A percentile compares a stretch with the other conserved stretches of the same genome.
Evolutionary conservation across 2,797 vertebrate species (phyloP).

Genomic region (Cossypha dichroa): DNA sequence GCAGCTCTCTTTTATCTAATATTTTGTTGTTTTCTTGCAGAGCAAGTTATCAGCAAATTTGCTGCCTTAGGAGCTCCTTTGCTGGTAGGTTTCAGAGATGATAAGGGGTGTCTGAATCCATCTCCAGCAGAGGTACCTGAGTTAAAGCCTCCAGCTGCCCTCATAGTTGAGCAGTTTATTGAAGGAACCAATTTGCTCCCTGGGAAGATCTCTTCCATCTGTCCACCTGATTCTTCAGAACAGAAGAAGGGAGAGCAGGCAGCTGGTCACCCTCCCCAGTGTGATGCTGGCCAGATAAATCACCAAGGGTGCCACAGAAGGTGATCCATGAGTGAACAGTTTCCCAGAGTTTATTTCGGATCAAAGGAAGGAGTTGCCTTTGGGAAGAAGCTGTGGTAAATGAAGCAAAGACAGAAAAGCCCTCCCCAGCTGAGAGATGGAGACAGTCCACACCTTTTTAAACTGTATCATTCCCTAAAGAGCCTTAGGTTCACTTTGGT

Average conservation of each 20-base stretch:
- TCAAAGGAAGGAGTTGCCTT: background rate
- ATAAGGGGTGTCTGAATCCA: background rate
- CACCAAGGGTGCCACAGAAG: fast-evolving
- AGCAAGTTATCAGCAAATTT: background rate
- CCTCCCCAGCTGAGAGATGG: background rate
- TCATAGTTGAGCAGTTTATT: background rate
- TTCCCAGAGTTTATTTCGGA: constrained; percentile 28
- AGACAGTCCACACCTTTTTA: background rate
- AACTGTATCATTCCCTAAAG: background rate
- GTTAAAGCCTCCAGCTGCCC: background rate
- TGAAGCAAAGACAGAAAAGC: background rate
- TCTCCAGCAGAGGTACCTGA: background rate
- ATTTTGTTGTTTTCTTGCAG: background rate
- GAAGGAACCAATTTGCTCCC: background rate
- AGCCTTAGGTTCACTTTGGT: background rate
- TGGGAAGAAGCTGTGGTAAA: constrained; percentile 27
- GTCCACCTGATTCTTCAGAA: background rate
- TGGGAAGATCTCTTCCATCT: background rate
- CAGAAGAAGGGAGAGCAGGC: background rate
- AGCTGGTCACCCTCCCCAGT: background rate
- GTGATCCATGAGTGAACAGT: background rate
- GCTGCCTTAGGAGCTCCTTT: background rate
- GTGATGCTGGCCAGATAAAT: background rate
- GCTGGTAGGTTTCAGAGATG: background rate
- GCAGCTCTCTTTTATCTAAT: background rate